phyloP scores from a whole-genome alignment of 2,888 invertebrate species.

The Luffia ferchaultella region DNA sequence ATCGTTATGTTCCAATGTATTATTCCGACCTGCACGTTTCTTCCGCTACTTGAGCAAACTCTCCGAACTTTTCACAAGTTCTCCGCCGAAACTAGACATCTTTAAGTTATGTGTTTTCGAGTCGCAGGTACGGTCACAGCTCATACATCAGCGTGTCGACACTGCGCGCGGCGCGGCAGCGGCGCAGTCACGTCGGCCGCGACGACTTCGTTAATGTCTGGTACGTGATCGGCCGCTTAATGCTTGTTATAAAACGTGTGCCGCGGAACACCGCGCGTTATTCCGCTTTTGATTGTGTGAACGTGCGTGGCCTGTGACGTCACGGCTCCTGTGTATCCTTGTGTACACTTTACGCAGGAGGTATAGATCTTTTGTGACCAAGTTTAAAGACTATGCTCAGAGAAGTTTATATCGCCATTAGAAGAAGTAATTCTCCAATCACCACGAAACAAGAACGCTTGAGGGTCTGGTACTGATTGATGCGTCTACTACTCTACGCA shows the following conservation, averaged over 20 bases:
- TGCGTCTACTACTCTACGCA: too few species aligned
- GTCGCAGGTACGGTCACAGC: constrained; percentile 17
- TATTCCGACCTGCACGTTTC: too few species aligned
- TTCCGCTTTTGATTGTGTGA: constrained; percentile 48
- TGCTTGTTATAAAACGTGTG: constrained; percentile 16
- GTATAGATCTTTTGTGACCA: background rate
- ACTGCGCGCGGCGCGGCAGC: constrained; percentile 17
- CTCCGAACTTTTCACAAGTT: too few species aligned
- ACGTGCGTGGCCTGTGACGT: constrained; percentile 35
- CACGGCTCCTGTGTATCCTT: constrained; percentile 15
- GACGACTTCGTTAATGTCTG: constrained; percentile 52
- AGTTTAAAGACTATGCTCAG: too few species aligned
- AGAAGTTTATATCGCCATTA: too few species aligned
- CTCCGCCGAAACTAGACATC: too few species aligned
- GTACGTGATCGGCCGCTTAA: constrained; percentile 47
- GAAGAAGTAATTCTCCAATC: too few species aligned
- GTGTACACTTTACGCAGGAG: background rate
- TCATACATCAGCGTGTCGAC: constrained; percentile 36
- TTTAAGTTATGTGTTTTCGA: background rate
- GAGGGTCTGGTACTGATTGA: too few species aligned
- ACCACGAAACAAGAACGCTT: too few species aligned
- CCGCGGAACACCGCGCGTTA: constrained; percentile 27
- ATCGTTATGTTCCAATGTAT: too few species aligned
- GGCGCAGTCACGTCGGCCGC: constrained; percentile 40
- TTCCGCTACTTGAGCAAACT: too few species aligned